These are phyloP conservation scores for Zosterops hypoxanthus DNA, from an alignment of 2,113 vertebrate species.

Conservation along the genomic window DNA sequence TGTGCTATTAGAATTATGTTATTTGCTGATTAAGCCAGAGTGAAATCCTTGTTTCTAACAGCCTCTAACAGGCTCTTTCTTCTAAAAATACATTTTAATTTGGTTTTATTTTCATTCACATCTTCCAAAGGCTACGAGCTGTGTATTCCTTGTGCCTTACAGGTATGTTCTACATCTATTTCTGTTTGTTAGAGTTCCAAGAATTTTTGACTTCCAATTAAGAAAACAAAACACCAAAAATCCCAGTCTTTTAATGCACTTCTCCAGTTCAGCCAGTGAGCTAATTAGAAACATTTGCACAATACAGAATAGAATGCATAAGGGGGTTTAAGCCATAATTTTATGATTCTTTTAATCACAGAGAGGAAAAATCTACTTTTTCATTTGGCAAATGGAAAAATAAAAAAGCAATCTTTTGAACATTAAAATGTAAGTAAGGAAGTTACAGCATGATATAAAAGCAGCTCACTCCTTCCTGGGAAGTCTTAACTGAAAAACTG, in stretches of 20 bases:
- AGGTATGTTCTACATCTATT: not conserved
- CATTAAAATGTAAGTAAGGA: not conserved
- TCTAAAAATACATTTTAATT: not conserved
- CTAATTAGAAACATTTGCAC: slow-evolving; percentile 1
- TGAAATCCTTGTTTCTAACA: not conserved
- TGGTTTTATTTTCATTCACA: not conserved
- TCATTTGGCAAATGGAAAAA: not conserved
- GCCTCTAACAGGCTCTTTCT: not conserved
- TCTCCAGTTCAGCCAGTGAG: not conserved
- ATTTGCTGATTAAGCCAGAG: not conserved
- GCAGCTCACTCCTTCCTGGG: not conserved
- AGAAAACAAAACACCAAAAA: not conserved
- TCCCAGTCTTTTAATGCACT: not conserved
- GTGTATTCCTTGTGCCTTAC: not conserved
- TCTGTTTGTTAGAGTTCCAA: not conserved
- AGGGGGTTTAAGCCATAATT: not conserved
- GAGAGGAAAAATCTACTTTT: not conserved
- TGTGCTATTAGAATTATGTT: not conserved
- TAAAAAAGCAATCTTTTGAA: not conserved
- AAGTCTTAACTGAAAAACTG: not conserved
- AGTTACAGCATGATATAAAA: not conserved
- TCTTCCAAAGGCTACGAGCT: not conserved
- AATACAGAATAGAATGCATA: not conserved
- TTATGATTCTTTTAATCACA: not conserved
- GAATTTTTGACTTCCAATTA: not conserved